Evolutionary conservation across 1,140 invertebrate genomes (phyloP).

Genomic region (Scaptomyza pallida): DNA sequence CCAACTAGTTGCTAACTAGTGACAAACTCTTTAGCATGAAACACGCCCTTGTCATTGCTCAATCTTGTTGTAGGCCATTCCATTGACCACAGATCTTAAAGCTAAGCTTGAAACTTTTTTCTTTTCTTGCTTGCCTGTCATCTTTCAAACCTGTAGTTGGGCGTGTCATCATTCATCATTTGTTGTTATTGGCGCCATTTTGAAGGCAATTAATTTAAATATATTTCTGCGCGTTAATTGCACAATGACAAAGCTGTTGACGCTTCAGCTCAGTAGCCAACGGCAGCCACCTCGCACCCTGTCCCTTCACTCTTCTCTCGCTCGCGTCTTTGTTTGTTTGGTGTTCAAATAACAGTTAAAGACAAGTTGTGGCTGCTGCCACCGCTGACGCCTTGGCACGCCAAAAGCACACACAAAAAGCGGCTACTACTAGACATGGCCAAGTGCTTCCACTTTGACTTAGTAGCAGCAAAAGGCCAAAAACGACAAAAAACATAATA

Average conservation of each 20-base stretch:
- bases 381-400: constrained; percentile 39
- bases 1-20: constrained; percentile 12
- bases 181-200: constrained; percentile 69
- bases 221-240: constrained; percentile 75
- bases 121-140: constrained; percentile 20
- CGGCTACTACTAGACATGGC: constrained; percentile 18
- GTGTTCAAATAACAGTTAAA: constrained; percentile 70
- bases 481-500: constrained; percentile 38
- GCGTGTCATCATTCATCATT: constrained; percentile 59
- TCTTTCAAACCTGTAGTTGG: constrained; percentile 35
- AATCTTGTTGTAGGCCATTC: constrained; percentile 25
- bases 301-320: constrained; percentile 3
- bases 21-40: constrained; percentile 20
- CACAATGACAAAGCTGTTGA: constrained; percentile 78
- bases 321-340: constrained; percentile 65
- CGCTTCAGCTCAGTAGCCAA: constrained; percentile 33
- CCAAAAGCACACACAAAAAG: constrained; percentile 51
- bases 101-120: constrained; percentile 6
- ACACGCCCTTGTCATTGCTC: constrained; percentile 40
- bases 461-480: constrained; percentile 59
- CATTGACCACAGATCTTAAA: constrained; percentile 9
- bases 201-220: constrained; percentile 78
- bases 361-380: constrained; percentile 64
- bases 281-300: constrained; percentile 49
- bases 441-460: constrained; percentile 43